Percentiles rank a stretch among this genome's conserved stretches.
Evolutionary conservation across 2,797 vertebrate species (phyloP).

Genomic region (Numenius phaeopus): DNA sequence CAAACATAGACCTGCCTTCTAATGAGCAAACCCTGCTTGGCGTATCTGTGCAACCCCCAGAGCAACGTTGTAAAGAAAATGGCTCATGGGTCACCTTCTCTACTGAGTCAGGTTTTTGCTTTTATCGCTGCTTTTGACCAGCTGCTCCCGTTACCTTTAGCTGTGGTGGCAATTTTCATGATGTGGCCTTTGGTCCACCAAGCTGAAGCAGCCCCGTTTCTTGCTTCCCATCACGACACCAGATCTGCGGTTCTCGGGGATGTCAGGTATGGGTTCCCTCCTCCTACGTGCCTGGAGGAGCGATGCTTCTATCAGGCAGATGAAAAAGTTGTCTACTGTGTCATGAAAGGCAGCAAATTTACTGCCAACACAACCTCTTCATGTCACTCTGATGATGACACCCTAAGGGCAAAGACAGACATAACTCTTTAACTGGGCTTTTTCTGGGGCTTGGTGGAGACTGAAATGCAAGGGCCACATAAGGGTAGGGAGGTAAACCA

Average conservation of each 20-base stretch:
- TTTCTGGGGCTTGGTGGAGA: neutral
- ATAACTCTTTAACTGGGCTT: neutral
- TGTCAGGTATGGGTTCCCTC: neutral
- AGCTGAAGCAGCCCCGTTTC: neutral
- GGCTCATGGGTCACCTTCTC: neutral
- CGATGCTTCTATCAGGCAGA: neutral
- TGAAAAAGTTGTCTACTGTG: neutral
- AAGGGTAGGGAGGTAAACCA: neutral
- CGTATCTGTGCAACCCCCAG: neutral
- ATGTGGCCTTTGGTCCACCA: neutral
- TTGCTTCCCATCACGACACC: neutral
- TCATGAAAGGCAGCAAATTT: neutral
- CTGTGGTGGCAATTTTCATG: neutral
- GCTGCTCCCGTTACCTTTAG: neutral
- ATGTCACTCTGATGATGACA: neutral
- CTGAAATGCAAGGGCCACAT: neutral
- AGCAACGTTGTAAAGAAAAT: neutral
- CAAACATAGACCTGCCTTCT: neutral
- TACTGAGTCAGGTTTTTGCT: neutral
- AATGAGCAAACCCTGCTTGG: slow-evolving; percentile 30
- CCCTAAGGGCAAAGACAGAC: neutral
- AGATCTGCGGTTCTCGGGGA: neutral
- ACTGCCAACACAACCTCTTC: neutral
- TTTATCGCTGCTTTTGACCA: neutral
- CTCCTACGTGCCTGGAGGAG: neutral